Evolutionary conservation across 35 echinoderm and acorn worm species (phyloP), one percentile per base, ranked within the genome.

Genomic region (Diadema setosum): DNA sequence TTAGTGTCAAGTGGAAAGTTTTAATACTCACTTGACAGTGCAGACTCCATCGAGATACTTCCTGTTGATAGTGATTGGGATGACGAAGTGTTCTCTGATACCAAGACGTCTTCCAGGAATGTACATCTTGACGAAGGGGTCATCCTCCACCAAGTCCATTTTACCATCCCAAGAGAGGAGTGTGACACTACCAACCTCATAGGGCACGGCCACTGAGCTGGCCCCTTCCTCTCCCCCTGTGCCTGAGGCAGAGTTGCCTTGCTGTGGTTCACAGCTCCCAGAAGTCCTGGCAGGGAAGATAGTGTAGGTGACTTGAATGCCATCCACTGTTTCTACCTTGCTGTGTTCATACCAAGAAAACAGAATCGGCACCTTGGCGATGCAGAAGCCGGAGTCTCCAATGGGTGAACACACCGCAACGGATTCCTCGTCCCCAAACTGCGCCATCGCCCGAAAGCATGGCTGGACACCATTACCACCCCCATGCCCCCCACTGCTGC

Each of bases 1-100:
- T n/a, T n/a, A n/a, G n/a, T n/a, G n/a, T n/a, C n/a, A n/a, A n/a
- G n/a, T n/a, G n/a, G n/a, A n/a, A n/a, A n/a, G n/a, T n/a, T 52
- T 52, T 52, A 9, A 11, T 11, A 78, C 73, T 78, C 44, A 78
- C 73, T 78, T 78, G 73, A 78, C 44, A 7, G 73, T 78, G 44
- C 73, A 78, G 27, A 42, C 73, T 44, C 73, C 73, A 20, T 42
- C 73, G 34, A 78, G 39, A 11, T 33, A 31, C 16, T 67, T 67
- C 73, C 44, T 78, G 40, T 78, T 78, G 73, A 78, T 78, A 36
- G 73, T 78, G 73, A 78, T 44, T 2, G 73, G 73, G 37, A 78
- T 78, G 73, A 78, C 73, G 73, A 78, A 78, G 40, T 78, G 73
- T 36, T 78, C 73, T 25, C 40, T 21, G n/a, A 78, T 78, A 35